These are phyloP conservation scores for Gymnoscelis rufifasciata DNA, from an alignment of 2,888 invertebrate species.

Conservation along the genomic window DNA sequence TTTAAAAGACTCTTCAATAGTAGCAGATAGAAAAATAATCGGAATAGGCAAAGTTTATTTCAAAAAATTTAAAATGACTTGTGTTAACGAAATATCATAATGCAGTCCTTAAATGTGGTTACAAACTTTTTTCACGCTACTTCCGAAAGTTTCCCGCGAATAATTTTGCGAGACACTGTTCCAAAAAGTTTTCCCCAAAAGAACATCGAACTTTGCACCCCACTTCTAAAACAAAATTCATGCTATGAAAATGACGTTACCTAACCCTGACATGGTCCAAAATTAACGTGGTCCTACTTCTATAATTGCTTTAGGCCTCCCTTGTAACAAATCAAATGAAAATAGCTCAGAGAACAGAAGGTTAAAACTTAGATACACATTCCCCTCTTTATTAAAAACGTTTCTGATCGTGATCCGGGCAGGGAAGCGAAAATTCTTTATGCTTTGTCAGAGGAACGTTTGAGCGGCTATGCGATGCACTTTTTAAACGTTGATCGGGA, in stretches of 20 bases:
- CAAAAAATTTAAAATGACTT: too few species aligned
- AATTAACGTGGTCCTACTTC: slow-evolving; percentile 27
- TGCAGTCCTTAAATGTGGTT: background rate
- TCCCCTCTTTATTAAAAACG: slow-evolving; percentile 54
- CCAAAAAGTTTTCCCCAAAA: slow-evolving; percentile 1
- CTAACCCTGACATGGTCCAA: slow-evolving; percentile 19
- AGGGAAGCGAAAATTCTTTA: slow-evolving; percentile 53
- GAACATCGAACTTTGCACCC: background rate
- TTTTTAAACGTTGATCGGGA: background rate
- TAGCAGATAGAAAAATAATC: too few species aligned
- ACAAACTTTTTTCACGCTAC: background rate
- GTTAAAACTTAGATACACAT: slow-evolving; percentile 47
- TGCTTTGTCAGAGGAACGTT: slow-evolving; percentile 2
- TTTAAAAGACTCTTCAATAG: too few species aligned
- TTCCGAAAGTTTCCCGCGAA: background rate
- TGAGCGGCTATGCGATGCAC: background rate
- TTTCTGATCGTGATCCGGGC: slow-evolving; percentile 70
- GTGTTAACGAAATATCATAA: background rate
- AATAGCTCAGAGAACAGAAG: slow-evolving; percentile 54
- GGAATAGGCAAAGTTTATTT: too few species aligned
- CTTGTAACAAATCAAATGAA: slow-evolving; percentile 52
- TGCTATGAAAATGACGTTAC: slow-evolving; percentile 4
- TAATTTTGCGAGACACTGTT: slow-evolving; percentile 5
- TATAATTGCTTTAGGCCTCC: slow-evolving; percentile 34
- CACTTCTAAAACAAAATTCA: slow-evolving; percentile 2